phyloP scores from a whole-genome alignment of 35 echinoderm and acorn worm species.

The Lytechinus pictus region DNA sequence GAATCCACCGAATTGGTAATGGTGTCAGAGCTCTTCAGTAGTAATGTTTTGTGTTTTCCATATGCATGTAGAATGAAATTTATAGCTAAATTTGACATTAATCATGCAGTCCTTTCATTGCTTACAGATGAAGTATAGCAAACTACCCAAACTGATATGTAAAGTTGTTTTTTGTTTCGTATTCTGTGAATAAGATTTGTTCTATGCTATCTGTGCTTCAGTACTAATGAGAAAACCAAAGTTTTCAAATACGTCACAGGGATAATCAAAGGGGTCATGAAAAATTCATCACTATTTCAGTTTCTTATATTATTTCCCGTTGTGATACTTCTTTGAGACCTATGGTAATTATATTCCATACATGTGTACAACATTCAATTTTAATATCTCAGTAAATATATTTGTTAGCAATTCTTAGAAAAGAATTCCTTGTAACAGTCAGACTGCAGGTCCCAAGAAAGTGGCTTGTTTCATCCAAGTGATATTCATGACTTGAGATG shows the following conservation, averaged over 20 bases:
- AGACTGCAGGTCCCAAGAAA: no score
- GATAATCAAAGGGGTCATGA: neutral
- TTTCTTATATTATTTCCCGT: neutral
- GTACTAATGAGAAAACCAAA: neutral
- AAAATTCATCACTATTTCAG: neutral
- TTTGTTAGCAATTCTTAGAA: no score
- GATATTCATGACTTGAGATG: no score
- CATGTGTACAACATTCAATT: neutral
- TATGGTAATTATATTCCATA: neutral
- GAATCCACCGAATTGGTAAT: no score
- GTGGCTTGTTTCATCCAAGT: no score
- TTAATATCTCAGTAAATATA: no score
- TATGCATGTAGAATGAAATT: neutral
- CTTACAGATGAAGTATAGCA: no score
- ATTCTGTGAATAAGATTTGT: neutral
- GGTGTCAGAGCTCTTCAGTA: neutral
- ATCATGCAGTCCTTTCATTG: neutral
- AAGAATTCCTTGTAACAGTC: no score
- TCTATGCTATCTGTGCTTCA: neutral
- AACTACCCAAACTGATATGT: no score
- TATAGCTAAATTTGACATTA: neutral
- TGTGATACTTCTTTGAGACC: neutral
- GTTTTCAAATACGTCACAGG: neutral
- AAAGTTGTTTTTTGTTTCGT: no score
- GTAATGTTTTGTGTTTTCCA: neutral